Base-by-base conservation (phyloP, 2,797 vertebrate species). In the Poeciliopsis infans region DNA sequence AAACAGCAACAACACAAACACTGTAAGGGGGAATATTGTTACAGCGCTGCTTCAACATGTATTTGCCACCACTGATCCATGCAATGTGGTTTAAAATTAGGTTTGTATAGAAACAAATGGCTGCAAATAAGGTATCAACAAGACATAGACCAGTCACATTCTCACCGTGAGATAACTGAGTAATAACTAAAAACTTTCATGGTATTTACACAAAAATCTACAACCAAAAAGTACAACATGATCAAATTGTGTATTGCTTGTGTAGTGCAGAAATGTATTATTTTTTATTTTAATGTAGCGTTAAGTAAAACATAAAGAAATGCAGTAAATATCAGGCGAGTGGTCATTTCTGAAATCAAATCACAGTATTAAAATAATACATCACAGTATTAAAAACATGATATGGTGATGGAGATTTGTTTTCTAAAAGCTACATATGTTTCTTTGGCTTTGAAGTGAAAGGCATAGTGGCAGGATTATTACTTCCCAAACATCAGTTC, bases 1-100 rank as follows among this genome's bases (percentile, higher is more conserved):
- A 23, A 53, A 71, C n/a, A 45, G 68, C 25, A 45, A 45, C 39
- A n/a, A 28, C 41, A 16, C 20, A 36, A 49, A 49, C 15, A 39
- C n/a, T 25, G 16, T 43, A 76, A 5, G 4, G 55, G 43, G 70
- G 18, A 41, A 33, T 47, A 31, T 57, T 85, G 82, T 81, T 70
- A 80, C 8, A 11, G 33, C 4, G 18, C 13, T 77, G 64, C 82
- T 41, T 55, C 46, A 83, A 28, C 20, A 69, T 78, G 13, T 36
- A 16, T 39, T 78, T 43, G 23, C 55, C 11, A 53, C 36, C 28
- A 57, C 66, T 49, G 64, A 55, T 41, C 64, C 18, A 45, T 33
- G 5, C 36, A 51, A 12, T n/a, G 36, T 45, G 28, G 23, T 59
- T 74, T 57, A n/a, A 79, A 77, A 71, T n/a, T 4, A 28, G 31